A percentile compares a stretch with the other conserved stretches of the same genome.
Evolutionary conservation across 2,113 vertebrate species (phyloP).

Genomic region (Archilochus colubris): DNA sequence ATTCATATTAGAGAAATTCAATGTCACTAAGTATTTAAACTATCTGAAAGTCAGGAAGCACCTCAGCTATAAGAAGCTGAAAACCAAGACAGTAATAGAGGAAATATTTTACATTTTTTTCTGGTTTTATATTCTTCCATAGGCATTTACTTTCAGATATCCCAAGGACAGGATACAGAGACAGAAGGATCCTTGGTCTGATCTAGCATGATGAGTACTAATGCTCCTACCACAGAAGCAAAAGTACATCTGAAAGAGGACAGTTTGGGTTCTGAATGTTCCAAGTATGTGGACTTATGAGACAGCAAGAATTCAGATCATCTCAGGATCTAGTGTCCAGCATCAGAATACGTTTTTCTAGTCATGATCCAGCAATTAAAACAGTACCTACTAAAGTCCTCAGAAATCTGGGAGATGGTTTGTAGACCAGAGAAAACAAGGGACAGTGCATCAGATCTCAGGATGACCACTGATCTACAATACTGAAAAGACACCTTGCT

Average conservation of each 20-base stretch:
- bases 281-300: background rate
- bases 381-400: background rate
- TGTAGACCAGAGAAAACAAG: background rate
- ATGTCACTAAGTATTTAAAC: background rate
- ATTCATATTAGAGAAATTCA: background rate
- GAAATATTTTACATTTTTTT: background rate
- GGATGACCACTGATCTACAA: background rate
- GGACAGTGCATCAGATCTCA: background rate
- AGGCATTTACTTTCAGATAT: background rate
- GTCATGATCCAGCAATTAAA: background rate
- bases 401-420: background rate
- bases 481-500: background rate
- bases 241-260: background rate
- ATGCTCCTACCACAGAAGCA: background rate
- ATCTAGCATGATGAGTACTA: background rate
- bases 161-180: background rate
- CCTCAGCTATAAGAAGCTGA: background rate
- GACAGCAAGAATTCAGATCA: background rate
- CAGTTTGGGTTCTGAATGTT: background rate
- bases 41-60: background rate
- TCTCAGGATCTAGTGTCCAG: background rate
- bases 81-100: background rate
- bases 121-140: background rate
- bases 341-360: background rate
- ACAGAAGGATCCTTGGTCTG: background rate